phyloP scores from a whole-genome alignment of 2,888 invertebrate genomes.

The Patella caerulea region DNA sequence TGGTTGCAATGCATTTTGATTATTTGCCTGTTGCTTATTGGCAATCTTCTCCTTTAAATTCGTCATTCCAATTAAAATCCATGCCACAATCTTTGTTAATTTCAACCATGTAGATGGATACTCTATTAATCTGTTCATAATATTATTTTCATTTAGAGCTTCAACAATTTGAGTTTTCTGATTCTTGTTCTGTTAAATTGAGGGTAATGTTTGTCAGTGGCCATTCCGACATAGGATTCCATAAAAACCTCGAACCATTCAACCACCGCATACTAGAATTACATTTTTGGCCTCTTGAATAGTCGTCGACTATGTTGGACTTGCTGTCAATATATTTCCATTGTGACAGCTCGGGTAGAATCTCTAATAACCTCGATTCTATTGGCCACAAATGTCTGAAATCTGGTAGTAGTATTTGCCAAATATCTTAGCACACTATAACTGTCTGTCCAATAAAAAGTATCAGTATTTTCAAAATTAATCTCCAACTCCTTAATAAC shows the following conservation, averaged over 20 bases:
- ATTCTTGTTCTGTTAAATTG: not conserved
- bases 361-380: constrained; percentile 13
- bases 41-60: not conserved
- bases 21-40: not conserved
- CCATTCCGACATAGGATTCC: not conserved
- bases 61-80: not conserved
- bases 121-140: not conserved
- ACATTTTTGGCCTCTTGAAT: not conserved
- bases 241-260: constrained; percentile 9
- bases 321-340: constrained; percentile 7
- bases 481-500: not conserved
- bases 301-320: constrained; percentile 4
- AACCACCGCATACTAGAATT: constrained; percentile 1
- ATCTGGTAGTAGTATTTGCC: constrained; percentile 15
- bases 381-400: constrained; percentile 22
- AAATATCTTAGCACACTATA: constrained; percentile 15
- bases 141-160: not conserved
- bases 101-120: not conserved
- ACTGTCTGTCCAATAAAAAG: constrained; percentile 6
- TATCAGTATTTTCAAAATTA: constrained; percentile 11
- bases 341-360: constrained; percentile 2
- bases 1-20: not conserved
- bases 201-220: not conserved
- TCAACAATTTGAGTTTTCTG: not conserved
- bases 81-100: not conserved